Evolutionary conservation across 1,140 invertebrate genomes (phyloP).

Genomic region (Neodiprion virginianus): DNA sequence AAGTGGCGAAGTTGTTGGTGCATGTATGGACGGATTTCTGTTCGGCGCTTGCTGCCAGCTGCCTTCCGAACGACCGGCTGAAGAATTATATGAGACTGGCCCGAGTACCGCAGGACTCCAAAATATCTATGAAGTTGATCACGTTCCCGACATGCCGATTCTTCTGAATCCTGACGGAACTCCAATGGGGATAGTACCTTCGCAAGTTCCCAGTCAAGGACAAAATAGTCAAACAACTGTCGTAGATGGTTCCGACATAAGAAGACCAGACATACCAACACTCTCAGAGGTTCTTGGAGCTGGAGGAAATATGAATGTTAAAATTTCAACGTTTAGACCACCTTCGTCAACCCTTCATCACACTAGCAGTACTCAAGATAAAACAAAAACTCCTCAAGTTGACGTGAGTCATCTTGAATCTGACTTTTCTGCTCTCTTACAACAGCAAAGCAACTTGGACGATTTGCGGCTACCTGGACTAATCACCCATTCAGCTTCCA

Average conservation of each 20-base stretch:
- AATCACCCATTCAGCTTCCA: conserved; percentile 43
- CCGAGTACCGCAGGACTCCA: conserved; percentile 22
- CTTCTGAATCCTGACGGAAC: conserved; percentile 52
- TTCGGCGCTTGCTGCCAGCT: conserved; percentile 89
- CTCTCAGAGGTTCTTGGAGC: conserved; percentile 25
- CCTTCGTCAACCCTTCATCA: conserved; percentile 15
- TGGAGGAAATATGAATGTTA: conserved; percentile 31
- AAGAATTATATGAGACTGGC: conserved; percentile 21
- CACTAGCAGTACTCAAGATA: conserved; percentile 41
- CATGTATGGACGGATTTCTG: conserved; percentile 90
- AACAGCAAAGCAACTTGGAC: conserved; percentile 46
- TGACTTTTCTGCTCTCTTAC: conserved; percentile 42
- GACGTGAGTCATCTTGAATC: conserved; percentile 45
- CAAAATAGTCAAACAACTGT: conserved; percentile 15
- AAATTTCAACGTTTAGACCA: conserved; percentile 39
- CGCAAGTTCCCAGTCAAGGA: conserved; percentile 7
- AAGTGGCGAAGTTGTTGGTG: conserved; percentile 83
- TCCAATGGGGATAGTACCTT: conserved; percentile 36
- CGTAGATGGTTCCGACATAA: conserved; percentile 15
- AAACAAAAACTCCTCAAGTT: conserved; percentile 37
- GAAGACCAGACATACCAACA: conserved; percentile 24
- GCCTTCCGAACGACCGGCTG: conserved; percentile 48
- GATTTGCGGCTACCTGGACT: conserved; percentile 47
- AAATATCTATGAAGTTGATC: conserved; percentile 49
- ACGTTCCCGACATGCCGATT: conserved; percentile 54